Evolutionary conservation across 1,140 invertebrate genomes (phyloP).

Genomic region (Brachystomella parvula): DNA sequence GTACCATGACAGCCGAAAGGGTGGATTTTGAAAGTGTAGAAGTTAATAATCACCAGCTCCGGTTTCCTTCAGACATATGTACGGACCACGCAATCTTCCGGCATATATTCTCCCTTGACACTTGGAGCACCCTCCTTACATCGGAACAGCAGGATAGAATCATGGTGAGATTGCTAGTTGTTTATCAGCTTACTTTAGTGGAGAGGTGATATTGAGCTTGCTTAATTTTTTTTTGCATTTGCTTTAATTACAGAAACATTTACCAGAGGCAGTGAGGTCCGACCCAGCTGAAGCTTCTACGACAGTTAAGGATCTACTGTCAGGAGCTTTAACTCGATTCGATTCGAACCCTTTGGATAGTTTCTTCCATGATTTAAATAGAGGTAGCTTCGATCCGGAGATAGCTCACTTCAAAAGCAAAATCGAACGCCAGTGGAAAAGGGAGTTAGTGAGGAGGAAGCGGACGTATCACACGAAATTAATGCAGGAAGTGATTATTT

Average conservation of each 20-base stretch:
- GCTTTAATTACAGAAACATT: constrained; percentile 22
- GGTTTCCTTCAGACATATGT: constrained; percentile 33
- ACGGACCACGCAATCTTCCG: constrained; percentile 32
- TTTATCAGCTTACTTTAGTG: not conserved
- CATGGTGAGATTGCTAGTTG: constrained; percentile 19
- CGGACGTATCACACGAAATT: constrained; percentile 34
- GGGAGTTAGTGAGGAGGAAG: constrained; percentile 26
- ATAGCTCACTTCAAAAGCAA: constrained; percentile 25
- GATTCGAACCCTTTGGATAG: constrained; percentile 28
- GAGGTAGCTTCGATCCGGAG: constrained; percentile 29
- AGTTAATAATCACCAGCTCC: constrained; percentile 27
- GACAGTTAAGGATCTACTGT: constrained; percentile 28
- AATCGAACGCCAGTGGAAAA: constrained; percentile 26
- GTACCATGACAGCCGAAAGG: not conserved
- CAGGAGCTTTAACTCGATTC: constrained; percentile 23
- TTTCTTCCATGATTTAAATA: constrained; percentile 29
- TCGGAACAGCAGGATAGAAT: constrained; percentile 28
- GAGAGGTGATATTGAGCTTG: not conserved
- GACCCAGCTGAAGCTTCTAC: constrained; percentile 20
- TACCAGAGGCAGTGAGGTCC: constrained; percentile 25
- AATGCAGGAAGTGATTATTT: constrained; percentile 29
- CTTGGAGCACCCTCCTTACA: constrained; percentile 32
- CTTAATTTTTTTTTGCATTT: not conserved
- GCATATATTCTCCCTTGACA: constrained; percentile 34
- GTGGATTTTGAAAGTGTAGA: constrained; percentile 30